These are phyloP conservation scores for Drosophila pseudoananassae DNA, from an alignment of 1,140 invertebrate species.

Conservation along the genomic window DNA sequence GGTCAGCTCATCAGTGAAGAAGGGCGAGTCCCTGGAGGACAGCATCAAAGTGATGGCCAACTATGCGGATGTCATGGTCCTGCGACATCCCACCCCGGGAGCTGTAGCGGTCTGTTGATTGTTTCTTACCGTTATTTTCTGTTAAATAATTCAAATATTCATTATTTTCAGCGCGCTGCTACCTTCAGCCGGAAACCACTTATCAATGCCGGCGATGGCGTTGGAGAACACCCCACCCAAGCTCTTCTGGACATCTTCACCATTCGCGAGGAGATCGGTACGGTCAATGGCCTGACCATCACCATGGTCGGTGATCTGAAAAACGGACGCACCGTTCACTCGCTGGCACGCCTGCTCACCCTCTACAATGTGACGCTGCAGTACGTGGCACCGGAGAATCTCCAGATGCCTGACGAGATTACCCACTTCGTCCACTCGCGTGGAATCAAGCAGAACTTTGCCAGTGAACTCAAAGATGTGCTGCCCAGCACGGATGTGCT, in stretches of 20 bases:
- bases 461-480: slow-evolving; percentile 91
- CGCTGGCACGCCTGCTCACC: slow-evolving; percentile 95
- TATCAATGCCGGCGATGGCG: slow-evolving; percentile 98
- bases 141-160: neutral
- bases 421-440: slow-evolving; percentile 91
- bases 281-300: slow-evolving; percentile 97
- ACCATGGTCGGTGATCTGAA: slow-evolving; percentile 98
- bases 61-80: slow-evolving; percentile 96
- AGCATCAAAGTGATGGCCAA: slow-evolving; percentile 93
- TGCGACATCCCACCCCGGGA: slow-evolving; percentile 96
- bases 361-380: slow-evolving; percentile 94
- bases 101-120: slow-evolving; percentile 89
- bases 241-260: slow-evolving; percentile 99
- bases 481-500: slow-evolving; percentile 97
- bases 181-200: slow-evolving; percentile 93
- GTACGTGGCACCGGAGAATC: slow-evolving; percentile 94
- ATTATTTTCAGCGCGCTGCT: slow-evolving; percentile 89
- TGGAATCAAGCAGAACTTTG: slow-evolving; percentile 92
- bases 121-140: neutral
- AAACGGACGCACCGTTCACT: slow-evolving; percentile 99
- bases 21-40: slow-evolving; percentile 98
- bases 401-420: slow-evolving; percentile 96
- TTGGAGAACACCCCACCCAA: slow-evolving; percentile 99
- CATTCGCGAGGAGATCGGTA: slow-evolving; percentile 99
- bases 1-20: slow-evolving; percentile 95